Base-by-base conservation (phyloP, 2,797 vertebrate genomes). In the Linurgus olivaceus region DNA sequence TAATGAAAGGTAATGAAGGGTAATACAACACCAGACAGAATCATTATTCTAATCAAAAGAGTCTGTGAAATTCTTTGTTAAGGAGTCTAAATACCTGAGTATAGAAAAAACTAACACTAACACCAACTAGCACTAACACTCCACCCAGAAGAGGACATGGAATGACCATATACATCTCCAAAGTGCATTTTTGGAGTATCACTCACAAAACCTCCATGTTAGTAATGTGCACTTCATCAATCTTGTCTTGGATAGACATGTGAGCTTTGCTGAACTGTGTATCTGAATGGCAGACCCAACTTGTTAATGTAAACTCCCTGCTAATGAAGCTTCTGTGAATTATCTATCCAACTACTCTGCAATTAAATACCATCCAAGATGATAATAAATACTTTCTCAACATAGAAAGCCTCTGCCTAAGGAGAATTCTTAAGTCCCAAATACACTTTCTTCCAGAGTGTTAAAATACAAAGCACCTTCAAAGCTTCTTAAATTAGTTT, bases 401-500 rank as follows among this genome's bases (percentile, higher is more conserved):
- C 6, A 67, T 3, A 77, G 59, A 63, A 88, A 81, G 31, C 15
- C 20, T 81, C 62, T 66, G 31, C 20, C n/a, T 29, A 93, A 51
- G 42, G 25, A 92, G 62, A 80, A 72, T 42, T 77, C 28, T 28
- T 23, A 68, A 84, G 17, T 11, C 5, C 40, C 76, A 65, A 81
- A 47, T 6, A 78, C 3, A n/a, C 50, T 72, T 62, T 63, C 51
- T 78, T 77, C 10, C 35, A 78, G 20, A 29, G 7, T 42, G 25
- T 65, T 86, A 75, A 83, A 86, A 89, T 13, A 85, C 4, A 83
- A 79, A 88, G 58, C 18, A 81, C 24, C 23, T 85, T 73, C 80
- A 78, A 88, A 82, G 59, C 28, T 65, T 80, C 50, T 57, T 75
- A 86, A 77, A 80, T 15, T 26, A 80, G 29, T 67, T 94, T 92